phyloP scores from a whole-genome alignment of 2,797 vertebrate species.

The Pseudochromis fuscus region DNA sequence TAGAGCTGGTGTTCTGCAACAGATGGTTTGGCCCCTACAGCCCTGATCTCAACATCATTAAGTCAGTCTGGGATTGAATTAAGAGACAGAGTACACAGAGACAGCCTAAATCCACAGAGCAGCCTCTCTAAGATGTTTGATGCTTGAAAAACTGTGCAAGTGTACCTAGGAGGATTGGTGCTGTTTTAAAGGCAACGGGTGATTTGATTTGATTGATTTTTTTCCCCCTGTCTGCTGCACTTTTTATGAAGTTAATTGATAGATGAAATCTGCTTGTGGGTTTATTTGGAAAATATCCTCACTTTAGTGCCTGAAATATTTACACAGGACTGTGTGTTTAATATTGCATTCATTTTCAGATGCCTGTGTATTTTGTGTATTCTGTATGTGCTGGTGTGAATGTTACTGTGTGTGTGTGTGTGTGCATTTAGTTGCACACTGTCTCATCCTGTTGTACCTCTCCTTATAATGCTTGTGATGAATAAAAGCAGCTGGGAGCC shows the following conservation, averaged over 20 bases:
- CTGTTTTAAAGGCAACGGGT: neutral
- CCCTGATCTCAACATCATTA: neutral
- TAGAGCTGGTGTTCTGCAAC: neutral
- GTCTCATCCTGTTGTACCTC: constrained; percentile 45
- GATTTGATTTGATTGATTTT: constrained; percentile 5
- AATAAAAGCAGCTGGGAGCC: constrained; percentile 44
- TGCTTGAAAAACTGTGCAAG: too few species aligned
- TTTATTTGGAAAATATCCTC: neutral
- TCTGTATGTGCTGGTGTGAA: neutral
- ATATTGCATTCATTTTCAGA: neutral
- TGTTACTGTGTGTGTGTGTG: neutral
- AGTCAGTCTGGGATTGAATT: neutral
- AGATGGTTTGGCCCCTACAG: too few species aligned
- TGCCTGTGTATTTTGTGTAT: constrained; percentile 8
- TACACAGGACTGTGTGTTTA: neutral
- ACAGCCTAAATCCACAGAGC: neutral
- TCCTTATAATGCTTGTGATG: constrained; percentile 45
- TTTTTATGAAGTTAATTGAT: constrained; percentile 2
- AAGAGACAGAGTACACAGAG: too few species aligned
- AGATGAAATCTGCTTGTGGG: neutral
- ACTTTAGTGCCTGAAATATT: neutral
- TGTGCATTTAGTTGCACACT: constrained; percentile 23
- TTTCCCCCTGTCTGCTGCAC: too few species aligned
- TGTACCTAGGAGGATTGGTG: too few species aligned
- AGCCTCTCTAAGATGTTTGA: too few species aligned